A percentile compares a stretch with the other conserved stretches of the same genome.
These are phyloP conservation scores for Psittacula cyanocephala DNA, from an alignment of 2,113 vertebrate species.

Conservation along the genomic window DNA sequence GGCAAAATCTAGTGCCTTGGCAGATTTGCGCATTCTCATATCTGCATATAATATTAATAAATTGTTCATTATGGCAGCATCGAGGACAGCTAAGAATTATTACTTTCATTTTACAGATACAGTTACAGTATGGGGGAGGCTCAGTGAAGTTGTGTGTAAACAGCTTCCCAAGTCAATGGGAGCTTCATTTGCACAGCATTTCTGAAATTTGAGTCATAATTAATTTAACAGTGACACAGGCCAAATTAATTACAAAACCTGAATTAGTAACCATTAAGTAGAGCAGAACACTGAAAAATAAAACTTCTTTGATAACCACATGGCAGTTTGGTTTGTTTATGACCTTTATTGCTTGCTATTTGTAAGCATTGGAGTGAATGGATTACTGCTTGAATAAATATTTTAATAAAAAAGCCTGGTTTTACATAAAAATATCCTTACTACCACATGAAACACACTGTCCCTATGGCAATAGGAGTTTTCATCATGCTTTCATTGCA, in stretches of 20 bases:
- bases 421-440: background rate
- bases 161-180: background rate
- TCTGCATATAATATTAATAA: background rate
- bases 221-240: background rate
- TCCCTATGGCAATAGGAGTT: background rate
- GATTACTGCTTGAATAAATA: background rate
- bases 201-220: background rate
- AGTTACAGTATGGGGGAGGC: background rate
- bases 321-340: background rate
- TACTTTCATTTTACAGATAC: background rate
- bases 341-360: background rate
- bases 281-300: background rate
- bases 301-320: background rate
- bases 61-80: background rate
- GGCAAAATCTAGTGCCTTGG: background rate
- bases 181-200: background rate
- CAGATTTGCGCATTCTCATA: background rate
- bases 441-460: background rate
- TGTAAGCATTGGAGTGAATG: background rate
- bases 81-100: background rate
- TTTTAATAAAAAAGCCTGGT: background rate
- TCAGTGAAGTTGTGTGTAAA: background rate
- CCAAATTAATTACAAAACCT: background rate
- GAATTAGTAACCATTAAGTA: background rate
- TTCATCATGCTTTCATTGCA: background rate